phyloP scores from a whole-genome alignment of 2,888 invertebrate genomes.

The Rhagonycha lutea region DNA sequence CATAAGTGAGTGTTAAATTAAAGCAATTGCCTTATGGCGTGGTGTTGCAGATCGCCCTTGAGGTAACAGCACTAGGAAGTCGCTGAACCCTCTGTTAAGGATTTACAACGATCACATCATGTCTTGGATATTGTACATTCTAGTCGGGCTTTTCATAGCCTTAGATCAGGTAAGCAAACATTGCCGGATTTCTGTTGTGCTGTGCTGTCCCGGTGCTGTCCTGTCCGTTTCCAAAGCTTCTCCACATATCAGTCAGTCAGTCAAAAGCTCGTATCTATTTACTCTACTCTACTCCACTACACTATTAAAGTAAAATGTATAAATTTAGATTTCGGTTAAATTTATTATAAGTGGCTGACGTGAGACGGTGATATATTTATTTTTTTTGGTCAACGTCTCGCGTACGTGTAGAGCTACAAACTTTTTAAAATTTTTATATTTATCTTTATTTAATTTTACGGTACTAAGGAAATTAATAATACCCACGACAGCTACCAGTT shows the following conservation, averaged over 20 bases:
- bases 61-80: slow-evolving; percentile 54
- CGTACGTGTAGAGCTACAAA: not conserved
- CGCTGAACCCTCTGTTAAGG: slow-evolving; percentile 46
- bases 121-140: slow-evolving; percentile 53
- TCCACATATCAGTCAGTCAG: not conserved
- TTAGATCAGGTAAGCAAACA: slow-evolving; percentile 51
- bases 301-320: not conserved
- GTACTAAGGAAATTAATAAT: not conserved
- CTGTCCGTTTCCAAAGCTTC: not conserved
- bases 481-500: not conserved
- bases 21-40: slow-evolving; percentile 53
- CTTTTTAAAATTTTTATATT: not conserved
- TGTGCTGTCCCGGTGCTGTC: not conserved
- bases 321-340: not conserved
- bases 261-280: not conserved
- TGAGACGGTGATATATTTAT: not conserved
- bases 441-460: not conserved
- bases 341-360: not conserved
- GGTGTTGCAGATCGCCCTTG: slow-evolving; percentile 53
- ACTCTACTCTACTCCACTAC: not conserved
- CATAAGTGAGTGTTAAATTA: slow-evolving; percentile 37
- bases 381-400: slow-evolving; percentile 1
- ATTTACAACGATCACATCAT: slow-evolving; percentile 43
- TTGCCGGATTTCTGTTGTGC: slow-evolving; percentile 26
- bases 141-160: slow-evolving; percentile 49